Base-by-base conservation (phyloP, 2,797 vertebrate genomes). In the Danio kyathit region DNA sequence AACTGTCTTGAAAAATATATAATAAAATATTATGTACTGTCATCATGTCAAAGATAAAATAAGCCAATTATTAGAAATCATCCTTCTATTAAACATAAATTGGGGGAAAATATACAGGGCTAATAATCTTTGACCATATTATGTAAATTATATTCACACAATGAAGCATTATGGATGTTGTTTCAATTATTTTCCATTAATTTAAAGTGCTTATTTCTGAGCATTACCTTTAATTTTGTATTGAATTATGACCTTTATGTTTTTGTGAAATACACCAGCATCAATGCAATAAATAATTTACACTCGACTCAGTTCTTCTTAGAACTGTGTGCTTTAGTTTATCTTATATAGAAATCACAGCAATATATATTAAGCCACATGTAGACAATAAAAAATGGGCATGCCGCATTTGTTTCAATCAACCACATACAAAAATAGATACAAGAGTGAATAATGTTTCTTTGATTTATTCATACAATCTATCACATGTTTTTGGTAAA, bases 261-360 rank as follows among this genome's bases (percentile, higher is more conserved):
- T 16, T 64, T 54, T 11, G 19, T 65, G 11, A 52, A n/a, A 64
- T 57, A 46, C 19, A 67, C 63, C 19, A 7, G 43, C 21, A 43
- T 9, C 38, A 54, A 66, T 29, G 8, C 51, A 66, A 77, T 77
- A 46, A 40, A 77, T 67, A 48, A 77, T 67, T 67, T 60, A 74
- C 14, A 59, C 19, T 38, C n/a, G 54, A 14, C 7, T 67, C 63
- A 57, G 2, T 65, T 67, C 10, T 48, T 56, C 41, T 43, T 67
- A 57, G n/a, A 67, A 48, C 19, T 40, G 11, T 5, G 21, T 19
- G 41, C 0, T 57, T 57, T 4, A 16, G 74, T 65, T 65, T 56
- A 54, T 41, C 16, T 4, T 38, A 38, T n/a, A 51, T 4, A 48
- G 5, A 0, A 21, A 48, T 49, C 46, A 51, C 46, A 51, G 51